phyloP scores from a whole-genome alignment of 2,888 invertebrate genomes.

The Drosophila quinaria region DNA sequence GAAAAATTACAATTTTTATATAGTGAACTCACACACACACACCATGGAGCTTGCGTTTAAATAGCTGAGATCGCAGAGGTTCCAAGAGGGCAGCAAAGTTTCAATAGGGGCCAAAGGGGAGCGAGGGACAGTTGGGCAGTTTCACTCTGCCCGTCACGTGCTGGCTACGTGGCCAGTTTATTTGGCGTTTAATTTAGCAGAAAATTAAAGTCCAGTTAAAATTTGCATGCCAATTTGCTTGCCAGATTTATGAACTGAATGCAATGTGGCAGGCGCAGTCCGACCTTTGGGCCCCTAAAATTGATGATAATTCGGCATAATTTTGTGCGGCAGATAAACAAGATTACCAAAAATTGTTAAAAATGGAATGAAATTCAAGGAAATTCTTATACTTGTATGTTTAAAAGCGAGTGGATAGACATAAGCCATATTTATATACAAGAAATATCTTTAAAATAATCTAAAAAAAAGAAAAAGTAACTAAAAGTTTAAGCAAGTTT shows the following conservation, averaged over 20 bases:
- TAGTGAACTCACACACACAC: conserved; percentile 17
- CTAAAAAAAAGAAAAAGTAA: too few species aligned
- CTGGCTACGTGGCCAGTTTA: conserved; percentile 68
- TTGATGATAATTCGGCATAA: conserved; percentile 18
- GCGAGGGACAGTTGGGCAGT: not conserved
- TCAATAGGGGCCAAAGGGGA: not conserved
- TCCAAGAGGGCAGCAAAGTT: conserved; percentile 2
- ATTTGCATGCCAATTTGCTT: conserved; percentile 72
- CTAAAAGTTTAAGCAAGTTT: too few species aligned
- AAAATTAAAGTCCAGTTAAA: conserved; percentile 80
- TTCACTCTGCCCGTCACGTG: conserved; percentile 56
- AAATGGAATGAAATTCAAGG: not conserved
- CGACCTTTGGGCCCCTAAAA: not conserved
- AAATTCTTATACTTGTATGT: too few species aligned
- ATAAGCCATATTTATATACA: too few species aligned
- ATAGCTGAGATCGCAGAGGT: not conserved
- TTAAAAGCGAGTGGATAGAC: too few species aligned
- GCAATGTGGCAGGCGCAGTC: conserved; percentile 25
- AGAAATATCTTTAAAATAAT: too few species aligned
- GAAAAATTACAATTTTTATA: conserved; percentile 70
- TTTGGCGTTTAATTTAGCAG: conserved; percentile 79
- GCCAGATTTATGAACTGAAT: conserved; percentile 67
- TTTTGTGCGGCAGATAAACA: conserved; percentile 11
- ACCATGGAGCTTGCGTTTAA: conserved; percentile 18
- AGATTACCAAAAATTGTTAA: conserved; percentile 2